Evolutionary conservation across 2,113 vertebrate species (phyloP), one percentile per base, ranked within the genome.

Genomic region (Monopterus albus): DNA sequence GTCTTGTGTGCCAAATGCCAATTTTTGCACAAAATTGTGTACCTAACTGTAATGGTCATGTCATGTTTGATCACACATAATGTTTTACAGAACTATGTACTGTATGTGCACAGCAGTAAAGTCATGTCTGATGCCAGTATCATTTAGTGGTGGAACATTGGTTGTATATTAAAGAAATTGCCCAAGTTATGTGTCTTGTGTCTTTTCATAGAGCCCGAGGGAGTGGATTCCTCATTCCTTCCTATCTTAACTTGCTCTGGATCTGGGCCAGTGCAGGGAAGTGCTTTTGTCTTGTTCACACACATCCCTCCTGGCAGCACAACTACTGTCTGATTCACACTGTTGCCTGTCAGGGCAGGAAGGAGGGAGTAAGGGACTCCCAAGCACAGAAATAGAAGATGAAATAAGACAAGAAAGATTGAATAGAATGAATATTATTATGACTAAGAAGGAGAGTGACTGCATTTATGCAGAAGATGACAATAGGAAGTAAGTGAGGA

Each of bases 271-370:
- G 69, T 42, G 40, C 43, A 40, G 69, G 45, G 73, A 35, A 59
- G 29, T 52, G 79, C 42, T 47, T 52, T 63, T 14, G 49, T 87
- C 85, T 75, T 88, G 87, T 89, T 76, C 62, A 38, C 80, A 86
- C 85, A 86, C 62, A 83, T 88, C 75, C 59, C 65, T 66, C 12
- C 50, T 72, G 81, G 69, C 72, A 86, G 59, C 26, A 67, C 75
- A 58, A 47, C 74, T 67, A 12, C 62, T 51, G 53, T 73, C 78
- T 90, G 82, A 88, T 62, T 89, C 85, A 89, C 23, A 55, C 63
- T 58, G 58, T 55, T 75, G 68, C 75, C 73, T 85, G 87, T 84
- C 71, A 38, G 72, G 77, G 36, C 87, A 87, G 40, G 76, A 79
- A 6, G 26, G 28, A 57, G 25, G 26, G 31, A 67, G 35, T 20